Evolutionary conservation across 2,888 invertebrate genomes (phyloP), one percentile per base, ranked within the genome.

Genomic region (Nomada ruficornis): DNA sequence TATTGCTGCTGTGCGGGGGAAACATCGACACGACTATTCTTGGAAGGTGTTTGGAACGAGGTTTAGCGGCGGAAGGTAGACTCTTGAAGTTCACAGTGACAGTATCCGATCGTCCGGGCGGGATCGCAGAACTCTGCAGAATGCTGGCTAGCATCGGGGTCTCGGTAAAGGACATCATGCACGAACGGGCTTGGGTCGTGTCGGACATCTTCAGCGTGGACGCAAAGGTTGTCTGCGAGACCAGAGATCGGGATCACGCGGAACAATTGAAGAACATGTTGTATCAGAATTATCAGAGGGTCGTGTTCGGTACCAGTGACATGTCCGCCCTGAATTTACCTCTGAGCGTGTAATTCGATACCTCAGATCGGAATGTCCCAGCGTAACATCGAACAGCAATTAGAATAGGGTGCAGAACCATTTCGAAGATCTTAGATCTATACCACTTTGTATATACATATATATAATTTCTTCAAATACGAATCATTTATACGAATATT

Each of bases 111-210:
- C 95, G 98, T 82, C 98, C 98, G 0, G 98, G 98, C 7, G 98
- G 97, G 23, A 97, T 98, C 83, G 96, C 97, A 0, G 98, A 98
- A 91, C 95, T 98, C 7, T 97, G 98, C 91, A 96, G 96, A 90
- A 94, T 97, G 57, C 95, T 98, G 71, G 95, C 96, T 0, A 95
- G 96, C 1, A 95, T 97, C 47, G 98, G 98, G 0, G 98, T 98
- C 18, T 97, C 97, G 55, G 98, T 99, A 85, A 99, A 99, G 94
- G 99, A 99, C 92, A 98, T 99, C 79, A 97, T 98, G 94, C 99
- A 99, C 93, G 99, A 99, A 93, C 95, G 99, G 73, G 98, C 99
- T 2, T 99, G 98, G 98, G 96, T 99, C 18, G 96, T 96, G 79
- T 96, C 96, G 1, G 98, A 99, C 92, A 97, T 99, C 65, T 98